Conservation (phyloP, 2,888 invertebrate species). For the Orthosia incerta region DNA sequence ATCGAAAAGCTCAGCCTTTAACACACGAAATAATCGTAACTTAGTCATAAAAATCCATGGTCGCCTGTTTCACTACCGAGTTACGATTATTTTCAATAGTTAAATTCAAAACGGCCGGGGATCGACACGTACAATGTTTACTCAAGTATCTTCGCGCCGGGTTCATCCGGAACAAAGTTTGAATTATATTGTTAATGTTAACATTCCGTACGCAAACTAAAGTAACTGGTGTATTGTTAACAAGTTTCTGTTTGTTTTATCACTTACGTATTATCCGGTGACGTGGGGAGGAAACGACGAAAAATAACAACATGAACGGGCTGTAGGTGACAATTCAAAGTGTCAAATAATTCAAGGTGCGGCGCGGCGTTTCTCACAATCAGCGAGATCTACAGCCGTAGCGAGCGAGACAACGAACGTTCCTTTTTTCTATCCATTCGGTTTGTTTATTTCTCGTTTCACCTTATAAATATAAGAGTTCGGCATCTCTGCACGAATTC, state of each 20-base stretch:
- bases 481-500: conserved; percentile 87
- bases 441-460: conserved; percentile 88
- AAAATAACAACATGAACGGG: conserved; percentile 81
- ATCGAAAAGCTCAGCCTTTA: conserved; percentile 53
- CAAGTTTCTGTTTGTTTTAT: conserved; percentile 80
- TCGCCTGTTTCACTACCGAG: conserved; percentile 43
- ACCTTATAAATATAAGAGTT: conserved; percentile 89
- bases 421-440: conserved; percentile 82
- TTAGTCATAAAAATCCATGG: conserved; percentile 55
- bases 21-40: conserved; percentile 56
- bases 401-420: conserved; percentile 73
- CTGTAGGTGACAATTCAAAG: conserved; percentile 85
- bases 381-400: conserved; percentile 86
- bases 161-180: conserved; percentile 71
- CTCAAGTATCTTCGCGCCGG: conserved; percentile 70
- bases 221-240: conserved; percentile 72
- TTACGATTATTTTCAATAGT: conserved; percentile 66
- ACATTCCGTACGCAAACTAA: conserved; percentile 75
- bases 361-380: conserved; percentile 87
- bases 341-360: conserved; percentile 89
- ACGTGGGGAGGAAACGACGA: conserved; percentile 70
- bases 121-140: conserved; percentile 68
- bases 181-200: conserved; percentile 78
- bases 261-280: conserved; percentile 75
- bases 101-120: conserved; percentile 60